Conservation (phyloP, 2,113 vertebrate genomes). For the Gnathonemus echidnorhynchus region DNA sequence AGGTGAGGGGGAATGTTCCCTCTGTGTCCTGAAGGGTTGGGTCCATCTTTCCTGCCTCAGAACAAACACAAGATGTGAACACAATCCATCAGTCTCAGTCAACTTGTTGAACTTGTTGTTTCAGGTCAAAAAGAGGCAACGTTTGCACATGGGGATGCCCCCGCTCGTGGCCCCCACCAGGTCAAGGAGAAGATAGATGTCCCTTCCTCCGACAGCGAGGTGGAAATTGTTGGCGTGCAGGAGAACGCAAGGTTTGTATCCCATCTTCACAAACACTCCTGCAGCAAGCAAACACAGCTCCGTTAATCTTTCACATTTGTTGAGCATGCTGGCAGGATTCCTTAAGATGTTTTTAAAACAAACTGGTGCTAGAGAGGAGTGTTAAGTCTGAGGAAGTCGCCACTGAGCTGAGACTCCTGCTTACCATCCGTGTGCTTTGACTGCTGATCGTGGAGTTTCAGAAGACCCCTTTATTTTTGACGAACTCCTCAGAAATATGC, state of each 20-base stretch:
- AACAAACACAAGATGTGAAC: not conserved
- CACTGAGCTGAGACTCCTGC: not conserved
- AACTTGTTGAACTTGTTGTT: constrained; percentile 38
- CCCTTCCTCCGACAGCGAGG: constrained; percentile 87
- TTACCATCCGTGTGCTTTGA: not conserved
- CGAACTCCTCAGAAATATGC: not conserved
- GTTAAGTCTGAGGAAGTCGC: not conserved
- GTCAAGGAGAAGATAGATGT: constrained; percentile 80
- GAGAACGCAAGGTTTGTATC: constrained; percentile 77
- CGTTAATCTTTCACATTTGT: not conserved
- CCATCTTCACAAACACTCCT: not conserved
- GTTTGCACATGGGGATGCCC: constrained; percentile 64
- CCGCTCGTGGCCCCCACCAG: constrained; percentile 52
- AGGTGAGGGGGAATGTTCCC: not conserved
- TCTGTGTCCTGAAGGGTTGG: not conserved
- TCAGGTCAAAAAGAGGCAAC: constrained; percentile 73
- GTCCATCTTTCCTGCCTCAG: not conserved
- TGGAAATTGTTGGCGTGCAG: constrained; percentile 94
- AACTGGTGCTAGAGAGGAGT: not conserved
- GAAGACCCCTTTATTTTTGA: not conserved
- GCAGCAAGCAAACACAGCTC: not conserved
- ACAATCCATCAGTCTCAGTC: constrained; percentile 17
- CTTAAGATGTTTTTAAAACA: not conserved
- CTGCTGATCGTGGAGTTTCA: not conserved
- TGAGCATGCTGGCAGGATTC: not conserved